These are phyloP conservation scores for Noctua janthe DNA, from an alignment of 2,888 invertebrate species.

Conservation along the genomic window DNA sequence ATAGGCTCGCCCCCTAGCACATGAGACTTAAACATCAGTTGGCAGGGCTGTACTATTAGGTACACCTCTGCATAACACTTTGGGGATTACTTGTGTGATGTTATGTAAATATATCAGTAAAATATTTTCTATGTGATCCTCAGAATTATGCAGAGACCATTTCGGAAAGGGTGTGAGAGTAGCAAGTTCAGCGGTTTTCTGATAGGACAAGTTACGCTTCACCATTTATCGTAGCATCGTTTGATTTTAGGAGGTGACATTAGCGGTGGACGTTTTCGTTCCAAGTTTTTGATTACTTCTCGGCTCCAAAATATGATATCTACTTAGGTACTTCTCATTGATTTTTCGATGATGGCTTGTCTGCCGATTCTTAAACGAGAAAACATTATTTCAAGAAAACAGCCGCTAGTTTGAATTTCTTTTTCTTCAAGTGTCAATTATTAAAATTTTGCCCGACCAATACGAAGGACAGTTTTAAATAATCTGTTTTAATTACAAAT, in stretches of 20 bases:
- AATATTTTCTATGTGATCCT: neutral
- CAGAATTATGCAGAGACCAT: neutral
- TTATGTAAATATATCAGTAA: neutral
- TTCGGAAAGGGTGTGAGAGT: neutral
- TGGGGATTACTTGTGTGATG: neutral
- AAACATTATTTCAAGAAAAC: neutral
- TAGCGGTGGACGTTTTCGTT: neutral
- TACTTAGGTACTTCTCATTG: neutral
- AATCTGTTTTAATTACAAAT: neutral
- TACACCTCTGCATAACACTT: neutral
- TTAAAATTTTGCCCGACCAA: neutral
- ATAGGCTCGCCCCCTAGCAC: neutral
- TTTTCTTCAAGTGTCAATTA: neutral
- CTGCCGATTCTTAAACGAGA: neutral
- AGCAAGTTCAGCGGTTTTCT: neutral
- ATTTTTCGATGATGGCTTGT: neutral
- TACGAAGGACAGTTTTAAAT: neutral
- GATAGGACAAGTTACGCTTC: neutral
- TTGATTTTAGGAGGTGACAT: constrained; percentile 13
- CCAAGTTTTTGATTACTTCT: neutral
- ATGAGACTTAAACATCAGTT: neutral
- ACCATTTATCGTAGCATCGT: constrained; percentile 4
- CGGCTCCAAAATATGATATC: neutral
- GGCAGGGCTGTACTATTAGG: neutral
- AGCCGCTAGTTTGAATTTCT: no score